Percentiles rank a stretch among this genome's conserved stretches.
phyloP scores from a whole-genome alignment of 2,113 vertebrate genomes.

The Crotalus tigris region DNA sequence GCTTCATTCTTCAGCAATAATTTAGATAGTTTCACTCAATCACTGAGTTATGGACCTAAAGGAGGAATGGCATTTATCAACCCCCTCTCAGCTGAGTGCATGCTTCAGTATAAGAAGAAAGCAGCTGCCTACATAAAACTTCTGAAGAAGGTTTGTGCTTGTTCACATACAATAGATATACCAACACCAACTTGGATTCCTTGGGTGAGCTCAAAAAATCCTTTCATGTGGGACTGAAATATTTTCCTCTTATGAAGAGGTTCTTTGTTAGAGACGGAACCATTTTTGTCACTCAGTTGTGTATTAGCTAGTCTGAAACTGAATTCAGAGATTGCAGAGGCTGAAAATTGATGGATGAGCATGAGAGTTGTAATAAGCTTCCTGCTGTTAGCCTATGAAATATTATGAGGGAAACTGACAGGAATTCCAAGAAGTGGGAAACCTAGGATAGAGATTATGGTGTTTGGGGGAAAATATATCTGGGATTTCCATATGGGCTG shows the following conservation, averaged over 20 bases:
- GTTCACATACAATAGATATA: neutral
- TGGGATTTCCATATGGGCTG: neutral
- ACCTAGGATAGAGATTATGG: neutral
- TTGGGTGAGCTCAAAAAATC: neutral
- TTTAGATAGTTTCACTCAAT: slow-evolving; percentile 84
- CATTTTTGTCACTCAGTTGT: neutral
- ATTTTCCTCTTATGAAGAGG: neutral
- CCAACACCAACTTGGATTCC: neutral
- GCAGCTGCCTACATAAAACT: slow-evolving; percentile 82
- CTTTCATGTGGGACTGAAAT: neutral
- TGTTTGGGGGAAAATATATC: neutral
- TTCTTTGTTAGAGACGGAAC: slow-evolving; percentile 12
- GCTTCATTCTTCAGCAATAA: slow-evolving; percentile 96
- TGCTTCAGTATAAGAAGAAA: slow-evolving; percentile 91
- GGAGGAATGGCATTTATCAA: slow-evolving; percentile 75
- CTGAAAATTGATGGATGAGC: neutral
- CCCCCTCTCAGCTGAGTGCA: slow-evolving; percentile 84
- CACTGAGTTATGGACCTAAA: slow-evolving; percentile 81
- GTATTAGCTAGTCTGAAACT: neutral
- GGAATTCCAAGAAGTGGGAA: neutral
- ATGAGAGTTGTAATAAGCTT: neutral
- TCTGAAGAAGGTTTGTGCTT: slow-evolving; percentile 82
- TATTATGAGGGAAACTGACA: neutral
- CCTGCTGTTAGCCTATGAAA: neutral
- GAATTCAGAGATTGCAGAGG: neutral